Base-by-base conservation (phyloP, 1,140 invertebrate species). In the Brachionus rubens region DNA sequence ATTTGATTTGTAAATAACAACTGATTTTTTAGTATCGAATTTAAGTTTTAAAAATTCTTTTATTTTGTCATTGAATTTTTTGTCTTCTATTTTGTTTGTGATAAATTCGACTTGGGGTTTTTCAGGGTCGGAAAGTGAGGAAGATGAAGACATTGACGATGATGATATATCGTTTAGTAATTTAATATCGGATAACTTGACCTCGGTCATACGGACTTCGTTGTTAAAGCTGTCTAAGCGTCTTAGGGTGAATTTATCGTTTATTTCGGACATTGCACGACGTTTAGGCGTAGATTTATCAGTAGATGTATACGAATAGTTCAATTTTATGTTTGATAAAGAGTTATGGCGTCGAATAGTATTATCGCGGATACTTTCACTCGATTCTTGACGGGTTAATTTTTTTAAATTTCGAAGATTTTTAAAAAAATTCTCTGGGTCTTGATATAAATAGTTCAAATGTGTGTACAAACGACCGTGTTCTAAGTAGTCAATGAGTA, bases 341-440 rank as follows among this genome's bases (percentile, higher is more conserved):
- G 68, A 50, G 26, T 72, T 72, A 9, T 28, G 54, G 3, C 54
- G 54, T 12, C 36, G 54, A 1, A 59, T 14, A 3, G 54, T 33
- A 36, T 59, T 59, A 9, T 59, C 30, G n/a, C 54, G 54, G 12
- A 59, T 59, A 7, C 28, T 59, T 59, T 54, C 68, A 36, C 24
- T 50, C 14, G 68, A 54, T 50, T 48, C 36, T 52, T 54, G 68
- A 12, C 46, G 19, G 24, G n/a, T 50, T 16, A 72, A 30, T 72
- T 33, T 54, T 72, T 72, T 72, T 4, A 41, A 16, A 26, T 48
- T 54, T 47, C 33, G 21, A 19, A 72, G 24, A 36, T 50, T 36
- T 72, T 72, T 40, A n/a, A 50, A 30, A 72, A 50, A 72, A 12
- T 28, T 50, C 10, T 72, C 46, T 7, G 46, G 46, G 7, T 72